A percentile compares a stretch with the other conserved stretches of the same genome.
Conservation (phyloP, 1,140 invertebrate species). For the Sarcophaga peregrina region DNA sequence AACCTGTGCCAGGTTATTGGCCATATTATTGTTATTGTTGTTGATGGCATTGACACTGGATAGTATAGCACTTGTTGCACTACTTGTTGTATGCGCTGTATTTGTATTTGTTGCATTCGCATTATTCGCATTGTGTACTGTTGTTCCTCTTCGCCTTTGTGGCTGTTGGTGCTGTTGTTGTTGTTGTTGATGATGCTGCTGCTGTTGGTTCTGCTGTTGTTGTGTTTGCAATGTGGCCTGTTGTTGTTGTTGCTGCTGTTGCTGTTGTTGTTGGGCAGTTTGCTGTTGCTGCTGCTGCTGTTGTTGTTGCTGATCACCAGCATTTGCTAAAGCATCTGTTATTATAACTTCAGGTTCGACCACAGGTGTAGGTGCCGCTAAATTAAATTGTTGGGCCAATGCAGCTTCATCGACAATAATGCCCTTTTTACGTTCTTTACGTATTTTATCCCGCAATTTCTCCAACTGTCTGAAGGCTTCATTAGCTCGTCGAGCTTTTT, state of each 20-base stretch:
- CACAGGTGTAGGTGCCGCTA: conserved; percentile 58
- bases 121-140: conserved; percentile 6
- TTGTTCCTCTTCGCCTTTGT: conserved; percentile 9
- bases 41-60: conserved; percentile 25
- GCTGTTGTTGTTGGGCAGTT: conserved; percentile 40
- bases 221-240: conserved; percentile 44
- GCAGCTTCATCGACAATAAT: conserved; percentile 55
- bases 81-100: not conserved
- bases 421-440: conserved; percentile 63
- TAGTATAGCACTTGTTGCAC: not conserved
- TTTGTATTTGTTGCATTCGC: conserved; percentile 12
- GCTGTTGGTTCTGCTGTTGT: conserved; percentile 42
- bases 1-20: not conserved
- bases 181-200: not conserved
- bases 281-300: conserved; percentile 44
- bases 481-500: conserved; percentile 61
- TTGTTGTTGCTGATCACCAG: conserved; percentile 42
- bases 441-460: conserved; percentile 63
- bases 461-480: conserved; percentile 63
- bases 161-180: not conserved
- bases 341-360: conserved; percentile 62
- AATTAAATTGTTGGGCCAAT: conserved; percentile 52
- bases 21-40: conserved; percentile 34
- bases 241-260: conserved; percentile 49
- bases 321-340: conserved; percentile 11